These are phyloP conservation scores for Acronicta leporina DNA, from an alignment of 2,888 invertebrate species.

Conservation along the genomic window DNA sequence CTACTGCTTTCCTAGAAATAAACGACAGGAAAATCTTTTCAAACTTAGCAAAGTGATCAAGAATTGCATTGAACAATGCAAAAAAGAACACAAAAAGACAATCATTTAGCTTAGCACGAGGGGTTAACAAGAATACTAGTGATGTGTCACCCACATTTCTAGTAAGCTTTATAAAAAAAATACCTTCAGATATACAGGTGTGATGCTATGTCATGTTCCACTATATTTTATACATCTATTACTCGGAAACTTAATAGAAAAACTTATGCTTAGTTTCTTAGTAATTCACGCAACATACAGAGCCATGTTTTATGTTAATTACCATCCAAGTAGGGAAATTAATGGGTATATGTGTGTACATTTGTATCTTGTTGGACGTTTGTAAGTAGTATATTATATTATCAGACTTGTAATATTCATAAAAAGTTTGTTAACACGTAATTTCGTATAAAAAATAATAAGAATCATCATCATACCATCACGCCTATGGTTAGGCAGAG, in stretches of 20 bases:
- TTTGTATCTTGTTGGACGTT: conserved; percentile 14
- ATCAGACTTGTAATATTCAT: conserved; percentile 31
- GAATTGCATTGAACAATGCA: too few relatives aligned
- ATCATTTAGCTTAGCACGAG: too few relatives aligned
- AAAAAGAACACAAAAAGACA: too few relatives aligned
- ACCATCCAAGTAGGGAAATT: conserved; percentile 36
- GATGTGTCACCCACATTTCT: too few relatives aligned
- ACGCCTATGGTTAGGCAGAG: too few relatives aligned
- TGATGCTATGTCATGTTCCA: neutral
- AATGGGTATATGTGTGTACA: conserved; percentile 34
- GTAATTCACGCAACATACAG: conserved; percentile 43
- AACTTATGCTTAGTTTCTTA: conserved; percentile 26
- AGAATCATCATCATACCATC: neutral
- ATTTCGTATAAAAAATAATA: neutral
- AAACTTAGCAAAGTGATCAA: too few relatives aligned
- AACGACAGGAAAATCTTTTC: too few relatives aligned
- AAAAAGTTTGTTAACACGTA: neutral
- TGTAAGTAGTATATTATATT: conserved; percentile 11
- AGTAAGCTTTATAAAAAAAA: too few relatives aligned
- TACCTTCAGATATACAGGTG: too few relatives aligned
- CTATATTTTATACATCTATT: neutral
- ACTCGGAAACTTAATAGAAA: too few relatives aligned
- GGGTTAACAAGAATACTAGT: too few relatives aligned
- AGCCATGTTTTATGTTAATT: conserved; percentile 43
- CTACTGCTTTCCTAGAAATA: too few relatives aligned